Base-by-base conservation (phyloP, 2,888 invertebrate species). In the Panzeria rudis region DNA sequence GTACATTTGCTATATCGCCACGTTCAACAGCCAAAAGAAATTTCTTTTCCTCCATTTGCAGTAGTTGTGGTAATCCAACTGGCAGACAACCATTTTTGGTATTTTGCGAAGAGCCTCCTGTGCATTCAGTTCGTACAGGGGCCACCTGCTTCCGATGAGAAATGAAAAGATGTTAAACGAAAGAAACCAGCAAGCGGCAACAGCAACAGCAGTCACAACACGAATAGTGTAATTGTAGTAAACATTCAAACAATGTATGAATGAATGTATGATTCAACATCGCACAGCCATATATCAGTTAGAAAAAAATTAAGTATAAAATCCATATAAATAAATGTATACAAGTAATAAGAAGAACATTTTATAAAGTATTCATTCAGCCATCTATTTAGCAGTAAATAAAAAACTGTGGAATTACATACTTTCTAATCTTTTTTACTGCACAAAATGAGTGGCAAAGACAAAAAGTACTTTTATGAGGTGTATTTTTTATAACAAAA, bases 1-100 rank as follows among this genome's bases (percentile, higher is more conserved):
- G 94, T 25, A 98, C 97, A 91, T 97, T 97, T 15, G 96, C 95
- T 91, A 98, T 94, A 92, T 99, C 98, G 3, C 98, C 98, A 78
- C 98, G 93, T 93, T 98, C 98, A 29, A 98, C 98, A 0, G 98
- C 97, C 78, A 98, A 93, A 35, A 99, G 94, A 92, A 96, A 98
- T 91, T 97, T 97, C 93, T 98, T 98, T 93, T 98, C 98, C 88
- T 97, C 97, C 76, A 95, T 92, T 72, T 94, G 95, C 80, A 97
- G 93, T 9, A 96, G 93, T 89, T 96, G 95, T 0, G 97, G 96
- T 86, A 97, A 92, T 86, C 94, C 94, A 61, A 95, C 94, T 88
- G 95, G 93, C 17, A 94, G 93, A 91, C 94, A 91, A 59, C 90
- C 90, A 75, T 91, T 90, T 86, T 89, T 89, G 59, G 47, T 59